Conservation (phyloP, 1,140 invertebrate genomes). For the Drosophila athabasca region DNA sequence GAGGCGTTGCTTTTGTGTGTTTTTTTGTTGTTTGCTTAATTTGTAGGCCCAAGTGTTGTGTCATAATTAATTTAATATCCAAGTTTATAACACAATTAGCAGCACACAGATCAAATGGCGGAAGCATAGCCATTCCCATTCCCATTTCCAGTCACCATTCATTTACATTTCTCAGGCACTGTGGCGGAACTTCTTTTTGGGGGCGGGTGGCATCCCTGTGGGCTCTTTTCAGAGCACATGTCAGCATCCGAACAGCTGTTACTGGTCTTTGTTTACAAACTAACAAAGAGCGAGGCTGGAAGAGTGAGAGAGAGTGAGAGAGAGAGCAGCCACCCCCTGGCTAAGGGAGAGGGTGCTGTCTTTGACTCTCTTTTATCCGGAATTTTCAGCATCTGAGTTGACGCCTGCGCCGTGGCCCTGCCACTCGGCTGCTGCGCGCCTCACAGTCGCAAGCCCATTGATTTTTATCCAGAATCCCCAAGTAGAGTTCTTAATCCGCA, state of each 20-base stretch:
- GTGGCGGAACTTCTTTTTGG: conserved; percentile 20
- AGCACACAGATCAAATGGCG: neutral
- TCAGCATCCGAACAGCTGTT: conserved; percentile 71
- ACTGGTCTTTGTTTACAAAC: conserved; percentile 68
- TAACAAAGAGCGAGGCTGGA: conserved; percentile 8
- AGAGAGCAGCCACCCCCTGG: conserved; percentile 4
- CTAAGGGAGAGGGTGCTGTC: conserved; percentile 5
- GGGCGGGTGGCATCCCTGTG: conserved; percentile 31
- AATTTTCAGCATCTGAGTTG: neutral
- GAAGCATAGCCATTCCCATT: neutral
- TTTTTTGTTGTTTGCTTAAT: conserved; percentile 37
- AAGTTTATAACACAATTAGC: no score
- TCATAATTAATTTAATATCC: conserved; percentile 50
- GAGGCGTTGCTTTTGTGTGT: conserved; percentile 28
- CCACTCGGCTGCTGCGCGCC: conserved; percentile 64
- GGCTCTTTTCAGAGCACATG: conserved; percentile 20
- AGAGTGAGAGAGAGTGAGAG: conserved; percentile 1
- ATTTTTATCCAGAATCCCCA: conserved; percentile 78
- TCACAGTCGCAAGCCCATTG: conserved; percentile 64
- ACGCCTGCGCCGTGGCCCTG: conserved; percentile 13
- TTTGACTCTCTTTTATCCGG: conserved; percentile 50
- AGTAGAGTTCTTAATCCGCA: conserved; percentile 76
- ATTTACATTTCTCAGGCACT: conserved; percentile 46
- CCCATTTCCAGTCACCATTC: no score
- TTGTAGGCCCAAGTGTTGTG: conserved; percentile 51